Base-by-base conservation (phyloP, 1,140 invertebrate genomes). In the Globodera ellingtonae region DNA sequence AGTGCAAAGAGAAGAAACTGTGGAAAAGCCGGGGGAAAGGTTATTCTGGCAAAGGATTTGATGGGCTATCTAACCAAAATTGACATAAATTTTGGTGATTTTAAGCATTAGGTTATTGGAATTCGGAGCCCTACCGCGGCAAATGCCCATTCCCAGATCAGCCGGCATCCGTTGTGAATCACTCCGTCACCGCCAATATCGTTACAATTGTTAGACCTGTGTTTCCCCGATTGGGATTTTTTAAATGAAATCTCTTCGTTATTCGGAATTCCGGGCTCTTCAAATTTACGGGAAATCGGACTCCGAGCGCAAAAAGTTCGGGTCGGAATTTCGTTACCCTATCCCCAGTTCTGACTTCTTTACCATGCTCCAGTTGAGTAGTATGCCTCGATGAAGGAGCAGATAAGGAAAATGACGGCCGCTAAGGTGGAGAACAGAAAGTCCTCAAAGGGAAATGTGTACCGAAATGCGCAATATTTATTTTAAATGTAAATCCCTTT, bases 81-180 rank as follows among this genome's bases (percentile, higher is more conserved):
- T 46, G 21, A 6, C n/a, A 15, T 21, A 78, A 84, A 47, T 15
- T 85, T 65, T 65, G 59, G n/a, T 65, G n/a, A 75, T 82, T 24
- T 24, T 15, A 82, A 15, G 6, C 50, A 84, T 21, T 15, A 21
- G 62, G 73, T 70, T 35, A 1, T 44, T 65, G 24, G 24, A 48
- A n/a, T 46, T 44, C 44, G 10, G 52, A 73, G 70, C n/a, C 88
- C 87, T 65, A 89, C 88, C 24, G 87, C 78, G 4, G 87, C 87
- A 78, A 89, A 89, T n/a, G 81, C 88, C 87, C 87, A 89, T 79
- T 89, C 87, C 52, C 73, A 84, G 70, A 89, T 88, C 10, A 86
- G 65, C 62, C 87, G 67, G 69, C 87, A 88, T 13, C 88, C 87
- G 79, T 89, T 88, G 72, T 89, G 88, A 78, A 88, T 88, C 50